Base-by-base conservation (phyloP, 2,113 vertebrate species). In the Amphilophus citrinellus region DNA sequence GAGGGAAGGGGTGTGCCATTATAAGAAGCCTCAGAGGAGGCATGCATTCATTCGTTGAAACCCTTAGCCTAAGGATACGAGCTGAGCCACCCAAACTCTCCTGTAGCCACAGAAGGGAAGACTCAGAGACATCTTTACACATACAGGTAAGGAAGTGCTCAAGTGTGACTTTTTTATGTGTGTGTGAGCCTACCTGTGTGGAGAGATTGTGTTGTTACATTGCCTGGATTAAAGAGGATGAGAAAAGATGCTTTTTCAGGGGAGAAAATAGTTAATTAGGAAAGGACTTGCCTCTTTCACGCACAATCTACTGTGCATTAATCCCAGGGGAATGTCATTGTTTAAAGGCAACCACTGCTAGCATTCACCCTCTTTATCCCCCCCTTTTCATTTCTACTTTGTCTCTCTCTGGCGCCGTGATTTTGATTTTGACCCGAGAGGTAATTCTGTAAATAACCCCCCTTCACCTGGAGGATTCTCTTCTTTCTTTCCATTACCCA, bases 11-110 rank as follows among this genome's bases (percentile, higher is more conserved):
- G 94, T 92, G 94, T 94, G 94, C 93, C 90, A 75, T 88, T 96
- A 96, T 96, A 96, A 96, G 94, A 93, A 95, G 93, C 92, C 94
- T 95, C 93, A 95, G 94, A 94, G 92, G 92, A 94, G 91, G 90
- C 86, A 91, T 82, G 88, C 86, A 37, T 89, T 95, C 95, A 96
- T 94, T 95, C 93, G 93, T 93, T 92, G 88, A 92, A 94, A 93
- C 91, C 93, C 90, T 88, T 76, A 93, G 94, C 88, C 92, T 87
- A 81, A 92, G 94, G 95, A 95, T 94, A 95, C 93, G 35, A 95
- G 93, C 93, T 78, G 87, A 95, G 83, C 82, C 88, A 76, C 78
- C 47, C 71, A 59, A 90, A 91, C 61, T 80, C 76, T 79, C 77
- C 89, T 56, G 83, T 39, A 39, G 83, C 78, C 76, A 83, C 82